Base-by-base conservation (phyloP, 2,888 invertebrate genomes). In the Hipparchia semele region DNA sequence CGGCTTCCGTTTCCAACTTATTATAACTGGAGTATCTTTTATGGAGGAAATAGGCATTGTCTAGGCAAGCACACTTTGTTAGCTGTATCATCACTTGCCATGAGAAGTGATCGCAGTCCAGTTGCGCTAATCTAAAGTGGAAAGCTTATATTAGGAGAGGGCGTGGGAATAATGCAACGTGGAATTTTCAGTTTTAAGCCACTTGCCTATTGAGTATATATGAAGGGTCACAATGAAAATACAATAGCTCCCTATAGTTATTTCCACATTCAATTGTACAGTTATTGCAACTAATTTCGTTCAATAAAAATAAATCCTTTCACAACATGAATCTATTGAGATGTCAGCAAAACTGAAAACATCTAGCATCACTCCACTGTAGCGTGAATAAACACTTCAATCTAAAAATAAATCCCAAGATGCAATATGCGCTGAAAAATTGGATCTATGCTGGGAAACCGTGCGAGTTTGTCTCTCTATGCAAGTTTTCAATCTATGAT, bases 311-410 rank as follows among this genome's bases (percentile, higher is more conserved):
- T 65, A 73, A 71, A 68, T 73, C 73, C 60, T 65, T 68, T 60
- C 72, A 39, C 9, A 45, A 66, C 68, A 45, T 61, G 62, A 51
- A 67, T 70, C 54, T 73, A 66, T 75, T 71, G 53, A 73, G 68
- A 71, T 71, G 69, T 75, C 75, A 73, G 69, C 68, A 13, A 39
- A 60, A 66, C 64, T 68, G 70, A 62, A 72, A 70, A 69, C 68
- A 69, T 71, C 73, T 61, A 70, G 73, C 68, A 73, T 72, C 72
- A 61, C 67, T 68, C 71, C 75, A 71, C 74, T 71, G 71, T 58
- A 68, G 68, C 68, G 65, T 72, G 74, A 73, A 74, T 73, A 70
- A 76, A 76, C 73, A 75, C 72, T 77, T 67, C 72, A 75, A 69
- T 77, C 72, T 75, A 71, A 73, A 73, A 73, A 71, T 73, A 75